Conservation (phyloP, 2,888 invertebrate genomes). For the Salpingus planirostris region DNA sequence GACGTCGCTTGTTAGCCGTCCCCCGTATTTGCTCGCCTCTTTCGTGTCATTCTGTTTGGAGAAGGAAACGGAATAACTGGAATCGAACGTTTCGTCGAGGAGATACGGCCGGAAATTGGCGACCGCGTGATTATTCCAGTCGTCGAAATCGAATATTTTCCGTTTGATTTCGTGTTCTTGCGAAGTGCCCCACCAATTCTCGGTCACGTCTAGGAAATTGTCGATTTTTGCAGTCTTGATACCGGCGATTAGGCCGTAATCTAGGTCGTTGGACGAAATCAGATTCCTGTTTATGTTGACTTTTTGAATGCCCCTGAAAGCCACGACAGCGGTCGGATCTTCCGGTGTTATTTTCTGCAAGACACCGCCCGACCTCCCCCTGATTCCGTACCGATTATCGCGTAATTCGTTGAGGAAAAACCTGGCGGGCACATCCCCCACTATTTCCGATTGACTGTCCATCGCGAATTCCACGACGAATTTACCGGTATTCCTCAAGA, state of each 20-base stretch:
- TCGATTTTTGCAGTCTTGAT: conserved; percentile 80
- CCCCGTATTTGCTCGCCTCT: conserved; percentile 64
- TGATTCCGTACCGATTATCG: conserved; percentile 50
- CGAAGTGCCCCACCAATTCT: conserved; percentile 95
- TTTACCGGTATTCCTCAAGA: conserved; percentile 70
- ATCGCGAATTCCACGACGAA: conserved; percentile 82
- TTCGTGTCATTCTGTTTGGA: conserved; percentile 41
- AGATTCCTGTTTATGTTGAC: conserved; percentile 84
- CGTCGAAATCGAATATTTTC: conserved; percentile 95
- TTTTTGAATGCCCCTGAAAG: conserved; percentile 90
- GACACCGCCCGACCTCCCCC: conserved; percentile 30
- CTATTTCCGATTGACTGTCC: conserved; percentile 87
- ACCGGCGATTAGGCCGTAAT: conserved; percentile 90
- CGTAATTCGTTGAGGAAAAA: conserved; percentile 72
- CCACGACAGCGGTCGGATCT: conserved; percentile 75
- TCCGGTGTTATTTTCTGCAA: conserved; percentile 33
- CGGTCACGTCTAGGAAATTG: conserved; percentile 76
- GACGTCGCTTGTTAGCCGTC: conserved; percentile 61
- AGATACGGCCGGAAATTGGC: conserved; percentile 86
- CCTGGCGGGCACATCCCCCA: conserved; percentile 72
- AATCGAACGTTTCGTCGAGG: conserved; percentile 64
- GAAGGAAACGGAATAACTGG: conserved; percentile 65
- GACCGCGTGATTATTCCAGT: conserved; percentile 97
- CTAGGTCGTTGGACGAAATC: conserved; percentile 70
- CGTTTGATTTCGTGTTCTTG: conserved; percentile 65